A percentile compares a stretch with the other conserved stretches of the same genome.
Conservation (phyloP, 2,113 vertebrate species). For the Steatornis caripensis region DNA sequence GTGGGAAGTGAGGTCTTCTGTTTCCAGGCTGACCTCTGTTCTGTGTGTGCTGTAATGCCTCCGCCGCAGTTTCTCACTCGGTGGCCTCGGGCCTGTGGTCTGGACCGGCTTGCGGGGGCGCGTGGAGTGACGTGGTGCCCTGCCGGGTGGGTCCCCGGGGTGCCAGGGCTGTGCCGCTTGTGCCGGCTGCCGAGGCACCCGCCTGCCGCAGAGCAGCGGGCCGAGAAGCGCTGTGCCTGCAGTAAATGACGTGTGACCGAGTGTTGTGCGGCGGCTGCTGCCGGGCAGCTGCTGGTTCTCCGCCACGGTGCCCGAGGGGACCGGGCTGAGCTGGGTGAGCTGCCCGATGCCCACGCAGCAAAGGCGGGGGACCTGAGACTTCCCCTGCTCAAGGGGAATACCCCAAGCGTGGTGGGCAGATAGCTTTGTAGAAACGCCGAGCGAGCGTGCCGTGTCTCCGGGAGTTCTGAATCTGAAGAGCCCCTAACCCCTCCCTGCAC, state of each 20-base stretch:
- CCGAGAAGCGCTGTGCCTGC: neutral
- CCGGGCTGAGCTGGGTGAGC: too few relatives aligned
- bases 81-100: neutral
- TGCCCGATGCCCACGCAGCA: too few relatives aligned
- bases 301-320: too few relatives aligned
- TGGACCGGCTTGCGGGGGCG: neutral
- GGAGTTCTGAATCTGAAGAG: neutral
- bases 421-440: neutral
- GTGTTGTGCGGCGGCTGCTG: too few relatives aligned
- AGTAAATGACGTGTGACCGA: neutral
- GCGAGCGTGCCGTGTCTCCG: too few relatives aligned
- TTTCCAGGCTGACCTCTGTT: too few relatives aligned
- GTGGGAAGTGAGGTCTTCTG: neutral
- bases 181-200: too few relatives aligned
- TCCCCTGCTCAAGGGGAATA: neutral
- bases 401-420: neutral
- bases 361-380: neutral
- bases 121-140: neutral
- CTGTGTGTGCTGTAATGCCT: fast-evolving
- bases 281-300: too few relatives aligned
- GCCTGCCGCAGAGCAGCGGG: neutral
- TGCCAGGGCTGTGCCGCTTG: neutral
- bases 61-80: neutral
- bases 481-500: neutral
- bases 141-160: fast-evolving